Evolutionary conservation across 2,888 invertebrate genomes (phyloP), one percentile per base, ranked within the genome.

Genomic region (Apodemia zela): DNA sequence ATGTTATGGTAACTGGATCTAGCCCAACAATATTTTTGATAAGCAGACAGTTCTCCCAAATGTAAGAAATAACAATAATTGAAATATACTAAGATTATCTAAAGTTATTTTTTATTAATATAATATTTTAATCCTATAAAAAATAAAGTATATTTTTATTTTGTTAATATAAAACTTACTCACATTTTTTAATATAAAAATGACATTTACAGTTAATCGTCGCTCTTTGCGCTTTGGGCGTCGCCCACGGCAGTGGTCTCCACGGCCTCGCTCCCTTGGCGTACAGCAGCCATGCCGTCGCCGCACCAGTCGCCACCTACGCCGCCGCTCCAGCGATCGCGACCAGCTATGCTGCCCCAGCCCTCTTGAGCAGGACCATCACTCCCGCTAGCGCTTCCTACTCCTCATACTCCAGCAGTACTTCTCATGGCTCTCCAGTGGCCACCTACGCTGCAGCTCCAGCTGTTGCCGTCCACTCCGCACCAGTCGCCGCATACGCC

Each of bases 191-290:
- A 35, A 10, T 25, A 35, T 42, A 4, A 42, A 42, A n/a, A 7
- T 45, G n/a, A 45, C 15, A 7, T 61, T 54, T 54, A 6, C 61
- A 62, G 93, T 80, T 93, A 74, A 85, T 94, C 80, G 81, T 93
- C 68, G 84, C 94, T 72, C 92, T 93, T 74, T 92, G 94, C 78
- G 84, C 91, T 72, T 80, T 94, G 85, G 93, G 94, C 70, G 84
- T 92, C 62, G 93, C 90, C 79, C 92, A 84, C 75, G 94, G 93
- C 69, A 92, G 95, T 69, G 80, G 91, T 68, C 79, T 94, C 64
- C 77, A 82, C 63, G 89, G 85, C 64, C 87, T 85, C 61, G 91
- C 87, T 68, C 89, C 87, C 42, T 74, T 89, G 72, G 86, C 87
- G 72, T 93, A 85, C 84, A 92, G 82, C 80, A 85, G 75, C 81